Base-by-base conservation (phyloP, 2,113 vertebrate species). In the Actinemys pallida region DNA sequence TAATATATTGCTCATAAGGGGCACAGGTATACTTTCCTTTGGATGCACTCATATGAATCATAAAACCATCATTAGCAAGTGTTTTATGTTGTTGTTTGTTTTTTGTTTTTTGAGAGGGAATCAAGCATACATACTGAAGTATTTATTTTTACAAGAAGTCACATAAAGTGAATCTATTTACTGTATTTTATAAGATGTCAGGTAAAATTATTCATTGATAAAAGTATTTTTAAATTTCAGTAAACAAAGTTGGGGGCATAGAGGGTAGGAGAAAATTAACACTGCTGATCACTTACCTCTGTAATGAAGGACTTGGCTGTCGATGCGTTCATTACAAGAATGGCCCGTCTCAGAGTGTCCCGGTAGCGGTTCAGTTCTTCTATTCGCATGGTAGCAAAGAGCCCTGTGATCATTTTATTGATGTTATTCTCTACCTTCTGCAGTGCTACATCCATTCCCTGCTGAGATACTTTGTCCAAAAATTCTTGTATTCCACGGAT, bases 371-470 rank as follows among this genome's bases (percentile, higher is more conserved):
- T 99, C 95, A 99, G 97, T 97, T 99, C 99, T 91, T 99, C 99
- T 97, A 99, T 99, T 16, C 99, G 98, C 99, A 99, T 99, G 24
- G 99, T 99, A 80, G 99, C 98, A 97, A 99, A 99, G 97, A 99
- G 99, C 54, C 99, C 99, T 0, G 99, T 99, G 98, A 99, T 99
- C 99, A 99, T 99, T 98, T 99, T 99, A 97, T 99, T 99, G 97
- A 99, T 99, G 94, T 99, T 99, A 93, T 99, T 99, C 97, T 99
- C 99, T 92, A 99, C 99, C 96, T 99, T 99, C 98, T 99, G 99
- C 92, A 99, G 98, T n/a, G 99, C 99, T 80, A 99, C 99, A 75
- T 99, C 99, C 99, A 99, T 99, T 88, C 99, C 99, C 93, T 99
- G 99, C 97, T 99, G 99, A 93, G 99, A 99, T 0, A 99, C 99